Evolutionary conservation across 2,888 invertebrate species (phyloP).

Genomic region (Troilus luridus): DNA sequence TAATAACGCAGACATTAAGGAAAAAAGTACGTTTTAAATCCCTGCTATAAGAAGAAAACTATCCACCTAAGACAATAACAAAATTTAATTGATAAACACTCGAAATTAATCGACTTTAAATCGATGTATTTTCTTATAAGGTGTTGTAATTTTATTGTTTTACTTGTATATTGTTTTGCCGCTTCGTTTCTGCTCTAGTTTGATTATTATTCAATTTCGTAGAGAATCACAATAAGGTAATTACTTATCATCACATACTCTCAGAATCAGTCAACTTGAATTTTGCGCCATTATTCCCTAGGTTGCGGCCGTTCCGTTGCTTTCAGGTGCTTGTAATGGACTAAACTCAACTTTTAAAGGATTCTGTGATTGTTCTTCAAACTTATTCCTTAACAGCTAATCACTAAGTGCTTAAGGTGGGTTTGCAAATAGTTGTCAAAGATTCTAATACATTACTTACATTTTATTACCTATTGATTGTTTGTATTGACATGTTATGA

Average conservation of each 20-base stretch:
- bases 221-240: background rate
- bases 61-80: background rate
- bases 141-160: background rate
- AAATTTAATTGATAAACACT: conserved; percentile 27
- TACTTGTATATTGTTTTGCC: background rate
- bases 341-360: background rate
- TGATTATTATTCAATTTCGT: background rate
- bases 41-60: background rate
- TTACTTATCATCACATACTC: background rate
- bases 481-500: background rate
- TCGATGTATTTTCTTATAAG: background rate
- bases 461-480: background rate
- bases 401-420: background rate
- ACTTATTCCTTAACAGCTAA: background rate
- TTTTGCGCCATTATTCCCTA: background rate
- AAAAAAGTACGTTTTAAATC: background rate
- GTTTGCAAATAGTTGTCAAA: background rate
- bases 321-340: background rate
- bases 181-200: background rate
- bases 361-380: background rate
- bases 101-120: background rate
- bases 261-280: background rate
- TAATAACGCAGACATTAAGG: background rate
- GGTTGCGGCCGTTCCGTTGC: background rate
- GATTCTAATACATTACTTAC: background rate